phyloP scores from a whole-genome alignment of 2,113 vertebrate genomes.

The Tachycineta bicolor region DNA sequence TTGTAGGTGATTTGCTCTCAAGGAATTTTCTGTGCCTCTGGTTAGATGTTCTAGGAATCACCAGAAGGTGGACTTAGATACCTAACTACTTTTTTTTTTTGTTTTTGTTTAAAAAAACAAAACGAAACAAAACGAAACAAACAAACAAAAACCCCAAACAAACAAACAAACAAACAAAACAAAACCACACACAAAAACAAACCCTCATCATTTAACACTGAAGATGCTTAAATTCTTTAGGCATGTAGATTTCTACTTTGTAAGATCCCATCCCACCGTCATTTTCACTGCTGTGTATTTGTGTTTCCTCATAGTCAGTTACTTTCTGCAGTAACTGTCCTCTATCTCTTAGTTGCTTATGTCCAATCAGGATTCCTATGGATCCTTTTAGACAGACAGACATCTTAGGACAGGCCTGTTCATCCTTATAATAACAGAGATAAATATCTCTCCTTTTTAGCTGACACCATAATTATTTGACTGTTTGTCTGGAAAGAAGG shows the following conservation, averaged over 20 bases:
- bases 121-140: too few relatives aligned
- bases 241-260: neutral
- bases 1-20: neutral
- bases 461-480: slow-evolving; percentile 26
- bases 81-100: neutral
- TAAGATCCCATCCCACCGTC: neutral
- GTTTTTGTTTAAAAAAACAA: neutral
- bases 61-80: slow-evolving; percentile 54
- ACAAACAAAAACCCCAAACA: too few relatives aligned
- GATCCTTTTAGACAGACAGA: neutral
- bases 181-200: too few relatives aligned
- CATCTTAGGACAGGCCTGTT: neutral
- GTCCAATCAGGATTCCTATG: neutral
- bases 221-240: neutral
- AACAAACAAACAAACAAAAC: too few relatives aligned
- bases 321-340: neutral
- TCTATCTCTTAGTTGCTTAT: neutral
- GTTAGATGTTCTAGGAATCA: slow-evolving; percentile 33
- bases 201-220: neutral
- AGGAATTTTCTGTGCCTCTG: neutral
- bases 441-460: slow-evolving; percentile 14
- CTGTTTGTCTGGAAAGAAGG: slow-evolving; percentile 7
- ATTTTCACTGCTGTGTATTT: neutral
- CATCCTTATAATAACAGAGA: slow-evolving; percentile 5
- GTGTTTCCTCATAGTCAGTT: neutral